These are phyloP conservation scores for Piaya cayana DNA, from an alignment of 2,113 vertebrate genomes.

Conservation along the genomic window DNA sequence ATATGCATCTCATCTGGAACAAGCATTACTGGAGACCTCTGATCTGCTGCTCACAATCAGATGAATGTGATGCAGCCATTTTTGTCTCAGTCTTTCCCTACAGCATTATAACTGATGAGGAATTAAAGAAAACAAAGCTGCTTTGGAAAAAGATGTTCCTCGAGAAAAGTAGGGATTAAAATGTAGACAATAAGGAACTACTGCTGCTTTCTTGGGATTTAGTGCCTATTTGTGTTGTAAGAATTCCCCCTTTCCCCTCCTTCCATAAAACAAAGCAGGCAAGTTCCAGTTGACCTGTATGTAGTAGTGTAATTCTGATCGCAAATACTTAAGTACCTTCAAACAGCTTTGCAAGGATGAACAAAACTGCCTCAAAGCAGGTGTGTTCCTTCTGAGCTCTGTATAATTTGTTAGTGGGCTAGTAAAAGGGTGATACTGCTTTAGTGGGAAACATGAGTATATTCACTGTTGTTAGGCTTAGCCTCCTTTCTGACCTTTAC, in stretches of 20 bases:
- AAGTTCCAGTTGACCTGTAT: background rate
- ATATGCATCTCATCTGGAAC: background rate
- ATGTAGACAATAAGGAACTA: background rate
- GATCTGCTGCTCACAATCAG: background rate
- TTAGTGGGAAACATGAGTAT: background rate
- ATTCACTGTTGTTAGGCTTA: background rate
- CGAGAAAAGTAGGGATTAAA: background rate
- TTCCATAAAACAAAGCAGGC: background rate
- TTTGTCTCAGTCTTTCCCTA: background rate
- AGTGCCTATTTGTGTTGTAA: background rate
- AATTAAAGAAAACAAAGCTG: background rate
- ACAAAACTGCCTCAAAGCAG: background rate
- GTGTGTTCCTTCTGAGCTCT: background rate
- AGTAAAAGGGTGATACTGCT: background rate
- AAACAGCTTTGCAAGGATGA: background rate
- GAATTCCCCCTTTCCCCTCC: background rate
- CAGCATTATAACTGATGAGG: background rate
- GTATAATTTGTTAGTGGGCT: background rate
- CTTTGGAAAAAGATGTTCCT: background rate
- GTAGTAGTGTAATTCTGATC: background rate
- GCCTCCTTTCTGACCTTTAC: background rate
- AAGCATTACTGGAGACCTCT: background rate
- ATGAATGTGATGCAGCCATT: background rate
- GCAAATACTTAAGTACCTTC: background rate
- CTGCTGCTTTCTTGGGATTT: background rate